Percentiles rank a stretch among this genome's conserved stretches.
These are phyloP conservation scores for Coracias cyanogaster DNA, from an alignment of 2,797 vertebrate genomes.

Conservation along the genomic window DNA sequence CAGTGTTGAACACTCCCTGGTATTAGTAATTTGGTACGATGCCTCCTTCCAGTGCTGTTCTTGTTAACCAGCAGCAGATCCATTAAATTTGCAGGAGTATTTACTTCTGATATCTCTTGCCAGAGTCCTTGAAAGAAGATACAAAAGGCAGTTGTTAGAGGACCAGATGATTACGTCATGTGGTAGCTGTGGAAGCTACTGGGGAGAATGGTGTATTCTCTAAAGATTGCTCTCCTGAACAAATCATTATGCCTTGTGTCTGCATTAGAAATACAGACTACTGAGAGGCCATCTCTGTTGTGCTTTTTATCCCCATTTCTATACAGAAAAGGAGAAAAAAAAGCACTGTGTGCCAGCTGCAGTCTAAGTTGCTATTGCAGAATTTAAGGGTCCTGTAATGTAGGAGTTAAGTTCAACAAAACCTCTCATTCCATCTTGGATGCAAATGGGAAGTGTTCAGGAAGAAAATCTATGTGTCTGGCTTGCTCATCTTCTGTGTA, in stretches of 20 bases:
- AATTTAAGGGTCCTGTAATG: neutral
- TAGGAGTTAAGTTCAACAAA: neutral
- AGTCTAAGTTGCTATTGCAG: neutral
- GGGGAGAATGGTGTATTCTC: constrained; percentile 16
- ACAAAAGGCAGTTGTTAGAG: constrained; percentile 33
- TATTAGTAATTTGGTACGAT: neutral
- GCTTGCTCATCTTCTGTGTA: neutral
- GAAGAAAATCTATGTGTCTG: neutral
- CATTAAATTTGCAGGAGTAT: neutral
- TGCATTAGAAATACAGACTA: neutral
- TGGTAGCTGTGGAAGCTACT: constrained; percentile 19
- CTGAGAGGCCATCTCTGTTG: neutral
- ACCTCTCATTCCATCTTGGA: neutral
- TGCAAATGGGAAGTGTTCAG: neutral
- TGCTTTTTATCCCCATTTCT: neutral
- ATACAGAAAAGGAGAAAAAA: neutral
- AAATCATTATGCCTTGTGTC: neutral
- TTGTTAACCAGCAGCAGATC: neutral
- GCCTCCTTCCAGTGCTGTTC: neutral
- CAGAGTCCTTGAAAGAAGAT: neutral
- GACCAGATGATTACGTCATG: constrained; percentile 8
- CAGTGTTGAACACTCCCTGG: neutral
- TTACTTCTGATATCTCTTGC: neutral
- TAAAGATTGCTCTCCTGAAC: neutral
- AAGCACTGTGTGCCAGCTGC: neutral